These are phyloP conservation scores for Beroe ovata DNA, from an alignment of 37 sponge, comb jelly and placozoan genomes.

Conservation along the genomic window DNA sequence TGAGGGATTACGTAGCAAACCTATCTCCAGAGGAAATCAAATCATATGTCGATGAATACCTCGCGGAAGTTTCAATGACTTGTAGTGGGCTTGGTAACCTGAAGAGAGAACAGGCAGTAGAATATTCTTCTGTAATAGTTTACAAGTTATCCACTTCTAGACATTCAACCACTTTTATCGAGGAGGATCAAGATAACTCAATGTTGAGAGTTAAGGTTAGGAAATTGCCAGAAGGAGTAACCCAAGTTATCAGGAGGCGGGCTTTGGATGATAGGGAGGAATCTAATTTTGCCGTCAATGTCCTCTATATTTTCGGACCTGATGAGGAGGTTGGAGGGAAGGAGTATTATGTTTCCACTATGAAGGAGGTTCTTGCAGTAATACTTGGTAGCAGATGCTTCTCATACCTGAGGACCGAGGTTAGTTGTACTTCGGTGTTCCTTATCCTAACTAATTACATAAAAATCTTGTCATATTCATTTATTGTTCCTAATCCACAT, in stretches of 20 bases:
- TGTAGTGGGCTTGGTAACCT: constrained; percentile 18
- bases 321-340: neutral
- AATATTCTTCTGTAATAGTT: neutral
- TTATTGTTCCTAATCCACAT: too few species aligned
- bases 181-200: neutral
- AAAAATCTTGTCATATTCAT: too few species aligned
- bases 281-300: neutral
- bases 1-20: neutral
- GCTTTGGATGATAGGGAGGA: neutral
- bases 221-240: neutral
- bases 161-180: neutral
- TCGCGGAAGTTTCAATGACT: neutral
- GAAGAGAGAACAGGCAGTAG: neutral
- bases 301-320: neutral
- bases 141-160: neutral
- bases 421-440: neutral
- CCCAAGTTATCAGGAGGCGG: neutral
- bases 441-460: too few species aligned
- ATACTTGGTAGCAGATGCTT: neutral
- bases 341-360: neutral
- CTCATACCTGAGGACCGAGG: constrained; percentile 7
- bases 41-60: neutral
- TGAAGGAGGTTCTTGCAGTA: neutral
- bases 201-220: neutral
- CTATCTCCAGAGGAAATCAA: neutral